Conservation (phyloP, 2,797 vertebrate genomes). For the Arremon brunneinucha region DNA sequence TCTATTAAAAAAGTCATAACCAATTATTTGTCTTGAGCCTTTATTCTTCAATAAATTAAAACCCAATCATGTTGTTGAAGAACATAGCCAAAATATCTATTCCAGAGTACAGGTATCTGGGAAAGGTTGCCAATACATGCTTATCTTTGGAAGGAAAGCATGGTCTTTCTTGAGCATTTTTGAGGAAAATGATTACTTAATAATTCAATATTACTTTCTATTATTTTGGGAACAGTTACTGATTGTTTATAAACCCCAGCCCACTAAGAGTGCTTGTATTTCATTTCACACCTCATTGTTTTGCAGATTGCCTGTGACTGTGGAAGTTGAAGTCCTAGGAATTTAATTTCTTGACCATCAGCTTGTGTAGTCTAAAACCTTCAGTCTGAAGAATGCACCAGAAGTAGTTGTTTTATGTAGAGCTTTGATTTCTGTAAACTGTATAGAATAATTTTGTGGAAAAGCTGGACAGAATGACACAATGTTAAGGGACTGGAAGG, state of each 20-base stretch:
- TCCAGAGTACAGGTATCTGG: not conserved
- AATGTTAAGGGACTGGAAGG: not conserved
- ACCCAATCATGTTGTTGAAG: not conserved
- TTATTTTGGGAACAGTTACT: not conserved
- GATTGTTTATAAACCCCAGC: not conserved
- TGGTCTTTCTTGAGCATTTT: not conserved
- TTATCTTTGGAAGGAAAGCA: not conserved
- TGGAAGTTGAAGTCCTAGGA: not conserved
- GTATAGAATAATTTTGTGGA: not conserved
- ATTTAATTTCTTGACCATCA: not conserved
- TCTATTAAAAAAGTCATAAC: not conserved
- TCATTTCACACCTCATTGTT: not conserved
- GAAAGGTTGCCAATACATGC: not conserved
- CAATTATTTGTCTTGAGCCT: not conserved
- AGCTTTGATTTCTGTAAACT: not conserved
- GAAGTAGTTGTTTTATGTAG: not conserved
- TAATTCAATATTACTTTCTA: not conserved
- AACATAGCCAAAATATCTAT: not conserved
- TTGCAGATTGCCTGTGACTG: not conserved
- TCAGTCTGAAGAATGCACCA: not conserved
- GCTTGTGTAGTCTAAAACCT: not conserved
- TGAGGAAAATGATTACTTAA: not conserved
- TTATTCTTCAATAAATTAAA: not conserved
- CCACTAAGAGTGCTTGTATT: not conserved
- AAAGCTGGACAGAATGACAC: not conserved